Percentiles rank a stretch among this genome's conserved stretches.
Evolutionary conservation across 2,113 vertebrate species (phyloP).

Genomic region (Malurus cyaneus): DNA sequence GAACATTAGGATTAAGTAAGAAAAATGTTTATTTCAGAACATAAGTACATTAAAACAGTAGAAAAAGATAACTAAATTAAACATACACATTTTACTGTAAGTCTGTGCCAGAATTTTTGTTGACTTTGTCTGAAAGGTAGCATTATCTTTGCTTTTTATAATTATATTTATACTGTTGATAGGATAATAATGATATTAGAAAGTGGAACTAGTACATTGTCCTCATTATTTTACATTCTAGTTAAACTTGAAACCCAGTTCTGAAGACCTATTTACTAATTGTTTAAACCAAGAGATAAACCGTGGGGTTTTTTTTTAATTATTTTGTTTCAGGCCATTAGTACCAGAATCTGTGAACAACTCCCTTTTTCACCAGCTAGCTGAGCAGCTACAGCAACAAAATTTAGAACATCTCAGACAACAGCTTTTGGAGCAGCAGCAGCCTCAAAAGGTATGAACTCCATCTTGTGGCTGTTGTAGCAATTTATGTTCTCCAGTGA

Average conservation of each 20-base stretch:
- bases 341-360: constrained; percentile 96
- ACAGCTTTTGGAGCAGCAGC: constrained; percentile 88
- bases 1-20: not conserved
- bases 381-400: constrained; percentile 96
- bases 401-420: constrained; percentile 97
- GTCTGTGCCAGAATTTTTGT: not conserved
- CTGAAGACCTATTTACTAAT: not conserved
- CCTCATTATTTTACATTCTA: not conserved
- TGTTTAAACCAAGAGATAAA: not conserved
- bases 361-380: constrained; percentile 96
- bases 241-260: not conserved
- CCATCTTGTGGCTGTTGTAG: constrained; percentile 52
- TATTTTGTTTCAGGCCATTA: constrained; percentile 82
- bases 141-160: not conserved
- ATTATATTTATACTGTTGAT: not conserved
- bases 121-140: not conserved
- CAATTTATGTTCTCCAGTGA: not conserved
- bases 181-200: not conserved
- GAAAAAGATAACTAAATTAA: not conserved
- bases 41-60: not conserved
- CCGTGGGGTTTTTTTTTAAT: not conserved
- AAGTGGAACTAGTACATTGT: not conserved
- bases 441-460: constrained; percentile 82
- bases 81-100: rapidly evolving
- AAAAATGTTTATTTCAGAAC: not conserved